phyloP scores from a whole-genome alignment of 2,888 invertebrate genomes.

The Drosophila leonis region DNA sequence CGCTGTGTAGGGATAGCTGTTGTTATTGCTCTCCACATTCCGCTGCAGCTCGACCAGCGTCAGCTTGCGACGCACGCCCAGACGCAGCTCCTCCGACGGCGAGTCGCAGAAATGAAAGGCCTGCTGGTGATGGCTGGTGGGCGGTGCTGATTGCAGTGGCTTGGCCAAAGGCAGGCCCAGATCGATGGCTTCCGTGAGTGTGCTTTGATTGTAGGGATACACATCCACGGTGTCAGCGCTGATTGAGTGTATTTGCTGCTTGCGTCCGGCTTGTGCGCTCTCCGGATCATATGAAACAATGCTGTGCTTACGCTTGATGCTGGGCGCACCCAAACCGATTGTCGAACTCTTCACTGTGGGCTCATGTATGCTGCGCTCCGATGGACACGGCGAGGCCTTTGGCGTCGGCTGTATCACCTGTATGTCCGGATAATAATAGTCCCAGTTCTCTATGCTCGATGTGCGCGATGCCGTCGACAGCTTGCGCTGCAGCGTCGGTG shows the following conservation, averaged over 20 bases:
- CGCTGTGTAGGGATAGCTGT: slow-evolving; percentile 76
- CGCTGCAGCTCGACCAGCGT: slow-evolving; percentile 81
- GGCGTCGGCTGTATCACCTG: slow-evolving; percentile 92
- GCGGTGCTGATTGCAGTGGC: slow-evolving; percentile 62
- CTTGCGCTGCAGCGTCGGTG: slow-evolving; percentile 83
- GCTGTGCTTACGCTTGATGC: slow-evolving; percentile 83
- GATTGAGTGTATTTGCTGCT: slow-evolving; percentile 84
- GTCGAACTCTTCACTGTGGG: slow-evolving; percentile 25
- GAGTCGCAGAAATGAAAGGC: slow-evolving; percentile 77
- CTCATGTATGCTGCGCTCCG: slow-evolving; percentile 86
- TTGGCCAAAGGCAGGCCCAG: slow-evolving; percentile 50
- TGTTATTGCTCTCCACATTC: slow-evolving; percentile 78
- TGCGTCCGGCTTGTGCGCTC: slow-evolving; percentile 82
- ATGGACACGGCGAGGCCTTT: slow-evolving; percentile 93
- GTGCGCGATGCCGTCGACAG: slow-evolving; percentile 83
- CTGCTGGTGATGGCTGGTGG: slow-evolving; percentile 58
- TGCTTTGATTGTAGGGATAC: slow-evolving; percentile 80
- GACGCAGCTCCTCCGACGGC: slow-evolving; percentile 82
- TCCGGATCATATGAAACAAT: slow-evolving; percentile 84
- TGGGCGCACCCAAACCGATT: slow-evolving; percentile 56
- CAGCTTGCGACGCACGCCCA: slow-evolving; percentile 82
- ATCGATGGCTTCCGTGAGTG: slow-evolving; percentile 38
- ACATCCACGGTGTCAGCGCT: slow-evolving; percentile 84
- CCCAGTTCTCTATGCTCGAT: slow-evolving; percentile 86
- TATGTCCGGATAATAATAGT: slow-evolving; percentile 88